Evolutionary conservation across 2,113 vertebrate genomes (phyloP).

Genomic region (Heloderma charlesbogerti): DNA sequence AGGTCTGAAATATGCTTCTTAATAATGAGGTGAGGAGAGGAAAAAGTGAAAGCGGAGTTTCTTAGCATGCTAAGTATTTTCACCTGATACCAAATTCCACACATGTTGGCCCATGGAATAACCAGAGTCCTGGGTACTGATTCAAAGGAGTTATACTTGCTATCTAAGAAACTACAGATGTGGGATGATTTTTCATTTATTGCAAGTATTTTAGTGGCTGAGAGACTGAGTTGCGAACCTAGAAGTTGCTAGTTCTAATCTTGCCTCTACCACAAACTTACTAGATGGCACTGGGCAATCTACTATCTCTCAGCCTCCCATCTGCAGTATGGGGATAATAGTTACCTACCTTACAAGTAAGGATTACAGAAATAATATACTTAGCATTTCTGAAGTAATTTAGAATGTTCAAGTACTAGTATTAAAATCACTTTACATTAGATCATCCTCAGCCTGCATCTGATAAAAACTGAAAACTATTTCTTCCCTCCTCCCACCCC

Average conservation of each 20-base stretch:
- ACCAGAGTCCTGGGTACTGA: neutral
- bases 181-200: neutral
- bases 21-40: neutral
- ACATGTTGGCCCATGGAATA: neutral
- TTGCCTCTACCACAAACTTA: neutral
- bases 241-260: neutral
- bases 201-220: neutral
- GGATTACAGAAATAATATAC: neutral
- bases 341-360: neutral
- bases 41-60: neutral
- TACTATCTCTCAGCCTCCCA: neutral
- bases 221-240: constrained; percentile 1
- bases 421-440: neutral
- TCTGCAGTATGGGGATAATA: neutral
- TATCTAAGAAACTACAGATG: neutral
- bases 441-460: neutral
- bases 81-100: neutral
- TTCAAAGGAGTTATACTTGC: neutral
- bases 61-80: neutral
- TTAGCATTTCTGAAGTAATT: neutral
- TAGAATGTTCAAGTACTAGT: neutral
- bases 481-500: too few species aligned
- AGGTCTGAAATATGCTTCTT: neutral
- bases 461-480: neutral
- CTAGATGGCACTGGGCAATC: neutral